Evolutionary conservation across 2,797 vertebrate genomes (phyloP), one percentile per base, ranked within the genome.

Genomic region (Eleutherodactylus coqui): DNA sequence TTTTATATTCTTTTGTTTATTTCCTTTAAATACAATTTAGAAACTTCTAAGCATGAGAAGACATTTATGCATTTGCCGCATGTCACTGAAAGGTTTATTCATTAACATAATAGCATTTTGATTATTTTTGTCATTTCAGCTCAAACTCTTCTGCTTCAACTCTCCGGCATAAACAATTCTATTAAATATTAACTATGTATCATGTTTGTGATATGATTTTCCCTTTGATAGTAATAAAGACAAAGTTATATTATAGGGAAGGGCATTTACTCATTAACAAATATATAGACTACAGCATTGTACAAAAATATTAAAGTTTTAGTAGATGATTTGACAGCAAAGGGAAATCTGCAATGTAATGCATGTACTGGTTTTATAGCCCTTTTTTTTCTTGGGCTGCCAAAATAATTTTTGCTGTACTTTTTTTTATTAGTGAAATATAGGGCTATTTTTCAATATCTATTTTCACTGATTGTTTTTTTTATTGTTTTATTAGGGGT

Each of bases 51-150:
- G 19, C 41, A 29, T 7, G 4, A n/a, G 24, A 47, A 75, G 45
- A 10, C 0, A 5, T 16, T 47, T 27, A 45, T 67, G 27, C 11
- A 19, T 45, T 64, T 64, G 11, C 38, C 29, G 41, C 11, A 58
- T 21, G 58, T 45, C 24, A 47, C 27, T 5, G 41, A 13, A 64
- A 58, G n/a, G 38, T 79, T 27, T 64, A 32, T 64, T 64, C 60
- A 34, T 80, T 80, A 67, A 45, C 43, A 8, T 80, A 83, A 73
- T 83, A 24, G 72, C 53, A 62, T 75, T 62, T 75, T 83, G 49
- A 70, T 70, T 53, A 82, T 82, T 82, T 55, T 69, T 82, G 64
- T 49, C 55, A 75, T 73, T 75, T 64, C 34, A 4, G 58, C 32
- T 16, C n/a, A 27, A 53, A n/a, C n/a, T 17, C 38, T 73, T 75